Conservation (phyloP, 2,113 vertebrate species). For the Jaculus jaculus region DNA sequence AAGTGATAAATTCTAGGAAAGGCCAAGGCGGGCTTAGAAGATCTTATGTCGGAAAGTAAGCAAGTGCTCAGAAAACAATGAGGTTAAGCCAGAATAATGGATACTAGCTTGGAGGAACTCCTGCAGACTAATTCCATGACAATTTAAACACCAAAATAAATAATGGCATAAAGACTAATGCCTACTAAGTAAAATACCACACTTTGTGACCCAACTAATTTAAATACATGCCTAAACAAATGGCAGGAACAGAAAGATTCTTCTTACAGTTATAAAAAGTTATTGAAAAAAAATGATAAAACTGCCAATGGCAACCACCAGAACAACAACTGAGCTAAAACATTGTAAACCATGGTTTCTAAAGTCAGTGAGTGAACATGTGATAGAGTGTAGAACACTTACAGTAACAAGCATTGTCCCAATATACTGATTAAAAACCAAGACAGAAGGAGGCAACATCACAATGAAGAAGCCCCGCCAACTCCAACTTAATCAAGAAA, state of each 20-base stretch:
- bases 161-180: slow-evolving; percentile 41
- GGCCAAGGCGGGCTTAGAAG: neutral
- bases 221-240: neutral
- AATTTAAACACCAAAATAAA: neutral
- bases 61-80: neutral
- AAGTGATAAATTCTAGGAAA: neutral
- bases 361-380: neutral
- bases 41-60: neutral
- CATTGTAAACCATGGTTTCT: neutral
- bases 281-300: slow-evolving; percentile 19
- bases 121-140: neutral
- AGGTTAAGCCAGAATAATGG: neutral
- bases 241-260: neutral
- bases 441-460: neutral
- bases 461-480: neutral
- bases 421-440: neutral
- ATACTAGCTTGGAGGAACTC: neutral
- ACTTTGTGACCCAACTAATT: neutral
- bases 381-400: neutral
- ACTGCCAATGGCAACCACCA: neutral
- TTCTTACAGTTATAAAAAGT: neutral
- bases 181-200: neutral
- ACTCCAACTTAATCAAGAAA: neutral
- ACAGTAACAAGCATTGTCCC: neutral
- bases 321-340: neutral